Percentiles rank a stretch among this genome's conserved stretches.
phyloP scores from a whole-genome alignment of 37 sponge, comb jelly and placozoan species.

The Diacarnus erythraeanus region DNA sequence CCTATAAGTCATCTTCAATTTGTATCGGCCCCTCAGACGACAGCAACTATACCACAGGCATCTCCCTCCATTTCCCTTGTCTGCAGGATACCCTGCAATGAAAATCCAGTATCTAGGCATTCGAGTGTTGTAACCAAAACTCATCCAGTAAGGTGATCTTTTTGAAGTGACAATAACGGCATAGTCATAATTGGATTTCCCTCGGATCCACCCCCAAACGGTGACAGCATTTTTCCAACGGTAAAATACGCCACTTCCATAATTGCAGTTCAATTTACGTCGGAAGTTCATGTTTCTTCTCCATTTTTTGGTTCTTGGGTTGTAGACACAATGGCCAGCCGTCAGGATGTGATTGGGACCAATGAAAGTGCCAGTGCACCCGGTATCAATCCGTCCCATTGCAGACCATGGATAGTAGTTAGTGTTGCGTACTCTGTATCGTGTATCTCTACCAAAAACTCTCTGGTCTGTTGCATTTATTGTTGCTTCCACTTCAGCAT shows the following conservation, averaged over 20 bases:
- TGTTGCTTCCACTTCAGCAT: too few species aligned
- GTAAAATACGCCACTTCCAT: background rate
- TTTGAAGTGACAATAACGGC: background rate
- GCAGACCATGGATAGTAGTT: conserved; percentile 2
- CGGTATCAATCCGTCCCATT: background rate
- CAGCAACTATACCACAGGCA: background rate
- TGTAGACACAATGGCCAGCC: background rate
- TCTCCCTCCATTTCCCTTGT: background rate
- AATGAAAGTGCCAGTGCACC: conserved; percentile 2
- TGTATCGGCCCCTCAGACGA: background rate
- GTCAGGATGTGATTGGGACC: conserved; percentile 9
- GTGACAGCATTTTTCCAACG: background rate
- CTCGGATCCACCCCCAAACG: background rate
- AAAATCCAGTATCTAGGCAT: background rate
- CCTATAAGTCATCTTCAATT: background rate
- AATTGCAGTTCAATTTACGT: background rate
- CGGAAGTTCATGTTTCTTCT: background rate
- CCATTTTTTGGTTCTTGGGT: background rate
- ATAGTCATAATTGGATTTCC: background rate
- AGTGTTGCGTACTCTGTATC: background rate
- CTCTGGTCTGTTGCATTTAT: background rate
- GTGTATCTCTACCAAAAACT: background rate
- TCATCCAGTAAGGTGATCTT: background rate
- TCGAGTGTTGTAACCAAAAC: background rate
- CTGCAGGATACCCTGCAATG: background rate